phyloP scores from a whole-genome alignment of 2,797 vertebrate genomes.

The Hydrocynus forskahlii region DNA sequence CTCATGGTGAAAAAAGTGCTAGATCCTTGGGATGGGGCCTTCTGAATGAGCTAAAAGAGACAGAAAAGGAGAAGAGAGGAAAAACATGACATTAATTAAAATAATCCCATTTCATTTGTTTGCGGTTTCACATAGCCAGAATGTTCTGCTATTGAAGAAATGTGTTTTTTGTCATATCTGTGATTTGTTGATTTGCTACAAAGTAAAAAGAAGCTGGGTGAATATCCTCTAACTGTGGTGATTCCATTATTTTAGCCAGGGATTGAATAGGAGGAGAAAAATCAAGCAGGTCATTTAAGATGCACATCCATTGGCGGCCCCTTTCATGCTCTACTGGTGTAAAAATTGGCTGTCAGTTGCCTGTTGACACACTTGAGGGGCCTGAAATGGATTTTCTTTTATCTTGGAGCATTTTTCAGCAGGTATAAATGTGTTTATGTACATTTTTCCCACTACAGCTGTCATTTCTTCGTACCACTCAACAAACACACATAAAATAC shows the following conservation, averaged over 20 bases:
- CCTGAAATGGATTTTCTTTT: neutral
- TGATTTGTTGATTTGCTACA: too few species aligned
- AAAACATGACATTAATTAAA: too few species aligned
- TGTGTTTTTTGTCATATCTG: too few species aligned
- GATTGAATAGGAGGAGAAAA: slow-evolving; percentile 27
- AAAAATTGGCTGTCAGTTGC: slow-evolving; percentile 24
- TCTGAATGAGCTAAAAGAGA: slow-evolving; percentile 76
- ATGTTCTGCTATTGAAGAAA: too few species aligned
- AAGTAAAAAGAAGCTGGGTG: slow-evolving; percentile 19
- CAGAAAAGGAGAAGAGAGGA: slow-evolving; percentile 6
- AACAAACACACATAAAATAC: neutral
- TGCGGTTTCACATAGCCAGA: too few species aligned
- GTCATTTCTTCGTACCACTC: neutral
- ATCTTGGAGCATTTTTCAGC: neutral
- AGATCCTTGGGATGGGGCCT: slow-evolving; percentile 67
- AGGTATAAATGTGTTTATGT: neutral
- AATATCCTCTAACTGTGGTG: slow-evolving; percentile 16
- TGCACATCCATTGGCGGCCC: slow-evolving; percentile 40
- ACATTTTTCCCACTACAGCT: slow-evolving; percentile 1
- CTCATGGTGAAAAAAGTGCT: slow-evolving; percentile 82
- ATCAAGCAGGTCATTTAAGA: slow-evolving; percentile 42
- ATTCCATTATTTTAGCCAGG: too few species aligned
- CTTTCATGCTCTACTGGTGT: slow-evolving; percentile 41
- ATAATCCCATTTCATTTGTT: too few species aligned
- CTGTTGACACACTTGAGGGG: slow-evolving; percentile 21